Conservation (phyloP, 2,888 invertebrate genomes). For the Harpalus rubripes region DNA sequence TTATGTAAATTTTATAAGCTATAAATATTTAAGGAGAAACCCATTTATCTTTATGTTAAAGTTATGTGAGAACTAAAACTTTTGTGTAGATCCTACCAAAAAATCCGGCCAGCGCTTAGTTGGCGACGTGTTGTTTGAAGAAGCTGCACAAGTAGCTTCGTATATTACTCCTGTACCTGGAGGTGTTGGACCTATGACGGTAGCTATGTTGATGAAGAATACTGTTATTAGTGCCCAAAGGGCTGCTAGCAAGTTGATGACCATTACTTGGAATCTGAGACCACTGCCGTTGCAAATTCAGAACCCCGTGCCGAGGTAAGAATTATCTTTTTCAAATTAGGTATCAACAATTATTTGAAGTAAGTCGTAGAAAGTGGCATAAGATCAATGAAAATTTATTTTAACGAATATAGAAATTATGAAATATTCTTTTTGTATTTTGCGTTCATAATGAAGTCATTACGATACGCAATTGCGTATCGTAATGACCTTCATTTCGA, state of each 20-base stretch:
- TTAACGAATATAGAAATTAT: too few species aligned
- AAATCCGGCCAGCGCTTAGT: constrained; percentile 90
- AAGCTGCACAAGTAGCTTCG: constrained; percentile 89
- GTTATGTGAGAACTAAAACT: background rate
- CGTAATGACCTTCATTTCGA: too few species aligned
- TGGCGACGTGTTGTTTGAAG: constrained; percentile 96
- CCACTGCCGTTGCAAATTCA: constrained; percentile 83
- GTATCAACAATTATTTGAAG: too few species aligned
- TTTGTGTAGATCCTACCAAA: constrained; percentile 84
- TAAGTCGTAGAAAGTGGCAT: too few species aligned
- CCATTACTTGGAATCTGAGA: constrained; percentile 85
- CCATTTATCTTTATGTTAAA: constrained; percentile 2
- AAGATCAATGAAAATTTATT: too few species aligned
- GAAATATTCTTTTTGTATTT: too few species aligned
- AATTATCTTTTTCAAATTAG: background rate
- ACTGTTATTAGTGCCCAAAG: constrained; percentile 91
- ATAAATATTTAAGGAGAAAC: constrained; percentile 1
- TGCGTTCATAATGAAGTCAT: too few species aligned
- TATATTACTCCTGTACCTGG: constrained; percentile 97
- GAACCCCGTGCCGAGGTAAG: constrained; percentile 91
- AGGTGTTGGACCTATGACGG: constrained; percentile 99
- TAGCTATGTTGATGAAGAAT: constrained; percentile 98
- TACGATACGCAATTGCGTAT: too few species aligned
- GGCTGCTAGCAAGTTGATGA: constrained; percentile 80
- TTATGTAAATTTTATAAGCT: background rate